Evolutionary conservation across 2,888 invertebrate species (phyloP).

Genomic region (Cantharis lateralis): DNA sequence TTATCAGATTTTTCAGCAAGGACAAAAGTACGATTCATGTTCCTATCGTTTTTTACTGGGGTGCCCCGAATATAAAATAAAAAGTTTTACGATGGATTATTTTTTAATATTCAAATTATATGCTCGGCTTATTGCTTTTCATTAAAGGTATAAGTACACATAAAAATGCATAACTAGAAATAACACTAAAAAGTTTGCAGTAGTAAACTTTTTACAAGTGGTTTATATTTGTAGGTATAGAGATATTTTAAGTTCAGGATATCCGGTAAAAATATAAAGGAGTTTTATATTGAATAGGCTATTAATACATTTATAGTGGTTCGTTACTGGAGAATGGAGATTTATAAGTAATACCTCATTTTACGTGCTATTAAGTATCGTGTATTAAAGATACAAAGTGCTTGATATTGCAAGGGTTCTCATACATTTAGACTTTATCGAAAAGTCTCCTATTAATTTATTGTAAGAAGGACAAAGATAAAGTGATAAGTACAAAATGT

Average conservation of each 20-base stretch:
- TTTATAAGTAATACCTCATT: conserved; percentile 42
- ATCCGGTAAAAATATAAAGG: conserved; percentile 20
- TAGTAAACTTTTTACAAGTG: not conserved
- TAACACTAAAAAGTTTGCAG: not conserved
- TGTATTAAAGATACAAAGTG: conserved; percentile 31
- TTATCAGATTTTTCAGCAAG: not conserved
- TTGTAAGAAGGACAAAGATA: not conserved
- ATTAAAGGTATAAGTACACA: not conserved
- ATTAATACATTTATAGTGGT: conserved; percentile 37
- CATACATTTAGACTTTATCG: not conserved
- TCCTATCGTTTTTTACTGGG: not conserved
- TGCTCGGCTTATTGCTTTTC: not conserved
- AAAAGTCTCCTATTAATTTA: not conserved
- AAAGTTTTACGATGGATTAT: not conserved
- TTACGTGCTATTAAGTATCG: conserved; percentile 39
- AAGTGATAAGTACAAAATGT: not conserved
- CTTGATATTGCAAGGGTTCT: conserved; percentile 2
- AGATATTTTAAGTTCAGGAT: conserved; percentile 6
- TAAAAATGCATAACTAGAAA: not conserved
- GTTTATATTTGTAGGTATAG: not conserved
- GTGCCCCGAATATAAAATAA: not conserved
- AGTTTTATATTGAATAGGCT: conserved; percentile 25
- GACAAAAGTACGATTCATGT: no score
- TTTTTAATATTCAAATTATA: not conserved
- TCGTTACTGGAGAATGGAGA: conserved; percentile 36